phyloP scores from a whole-genome alignment of 2,888 invertebrate species.

The Endotricha flammealis region DNA sequence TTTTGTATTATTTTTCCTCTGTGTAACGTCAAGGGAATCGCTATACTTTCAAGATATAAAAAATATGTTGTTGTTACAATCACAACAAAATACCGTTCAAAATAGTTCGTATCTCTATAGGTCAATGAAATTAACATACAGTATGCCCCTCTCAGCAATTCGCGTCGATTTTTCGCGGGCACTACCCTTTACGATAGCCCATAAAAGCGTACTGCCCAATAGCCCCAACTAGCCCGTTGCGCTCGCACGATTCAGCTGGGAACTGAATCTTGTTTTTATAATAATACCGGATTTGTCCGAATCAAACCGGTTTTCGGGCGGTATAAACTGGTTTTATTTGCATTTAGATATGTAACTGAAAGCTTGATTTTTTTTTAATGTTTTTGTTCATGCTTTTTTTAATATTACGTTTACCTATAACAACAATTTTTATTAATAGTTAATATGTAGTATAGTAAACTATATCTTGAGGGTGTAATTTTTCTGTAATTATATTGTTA shows the following conservation, averaged over 20 bases:
- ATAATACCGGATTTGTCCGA: background rate
- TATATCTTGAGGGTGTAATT: too few relatives aligned
- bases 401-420: too few relatives aligned
- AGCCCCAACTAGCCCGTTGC: constrained; percentile 34
- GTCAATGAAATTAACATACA: constrained; percentile 58
- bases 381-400: too few relatives aligned
- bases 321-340: too few relatives aligned
- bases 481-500: too few relatives aligned
- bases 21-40: too few relatives aligned
- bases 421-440: too few relatives aligned
- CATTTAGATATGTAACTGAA: too few relatives aligned
- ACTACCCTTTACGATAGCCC: constrained; percentile 49
- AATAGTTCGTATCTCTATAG: constrained; percentile 23
- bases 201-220: constrained; percentile 58
- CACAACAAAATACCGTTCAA: constrained; percentile 9
- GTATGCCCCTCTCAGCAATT: constrained; percentile 33
- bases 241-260: constrained; percentile 8
- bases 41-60: too few relatives aligned
- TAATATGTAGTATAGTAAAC: too few relatives aligned
- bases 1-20: too few relatives aligned
- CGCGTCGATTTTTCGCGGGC: constrained; percentile 41
- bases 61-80: constrained; percentile 4
- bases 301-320: background rate
- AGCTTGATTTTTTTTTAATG: too few relatives aligned
- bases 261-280: constrained; percentile 6